phyloP scores from a whole-genome alignment of 37 sponge, comb jelly and placozoan genomes.

The Spongia lamella region DNA sequence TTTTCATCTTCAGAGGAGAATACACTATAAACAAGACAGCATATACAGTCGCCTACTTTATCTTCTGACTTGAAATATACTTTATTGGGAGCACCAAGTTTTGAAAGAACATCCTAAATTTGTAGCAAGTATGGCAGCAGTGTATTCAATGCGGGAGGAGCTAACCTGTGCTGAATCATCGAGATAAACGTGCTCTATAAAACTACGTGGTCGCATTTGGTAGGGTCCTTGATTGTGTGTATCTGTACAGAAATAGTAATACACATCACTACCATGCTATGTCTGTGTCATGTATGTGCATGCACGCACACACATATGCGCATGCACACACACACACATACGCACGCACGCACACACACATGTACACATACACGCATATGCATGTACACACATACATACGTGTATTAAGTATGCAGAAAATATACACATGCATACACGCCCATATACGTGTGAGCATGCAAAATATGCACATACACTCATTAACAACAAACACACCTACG shows the following conservation, averaged over 20 bases:
- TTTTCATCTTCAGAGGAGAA: slow-evolving; percentile 75
- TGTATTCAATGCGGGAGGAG: not conserved
- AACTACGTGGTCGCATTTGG: slow-evolving; percentile 22
- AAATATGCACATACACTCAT: too few relatives aligned
- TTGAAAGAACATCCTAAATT: slow-evolving; percentile 66
- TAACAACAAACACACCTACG: too few relatives aligned
- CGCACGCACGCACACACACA: too few relatives aligned
- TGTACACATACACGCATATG: too few relatives aligned
- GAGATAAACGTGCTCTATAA: slow-evolving; percentile 46
- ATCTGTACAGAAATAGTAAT: slow-evolving; percentile 5
- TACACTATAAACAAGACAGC: not conserved
- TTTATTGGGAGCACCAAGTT: slow-evolving; percentile 89
- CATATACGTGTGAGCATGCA: too few relatives aligned
- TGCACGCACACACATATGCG: too few relatives aligned
- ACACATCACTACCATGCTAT: not conserved
- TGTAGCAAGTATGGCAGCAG: not conserved
- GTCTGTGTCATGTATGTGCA: not conserved
- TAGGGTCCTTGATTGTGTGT: slow-evolving; percentile 12
- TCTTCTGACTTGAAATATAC: slow-evolving; percentile 94
- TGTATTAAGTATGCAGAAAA: too few relatives aligned
- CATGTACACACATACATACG: too few relatives aligned
- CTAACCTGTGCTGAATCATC: slow-evolving; percentile 63
- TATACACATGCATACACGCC: slow-evolving; percentile 8
- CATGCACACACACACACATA: too few relatives aligned
- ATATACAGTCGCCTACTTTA: slow-evolving; percentile 57